phyloP scores from a whole-genome alignment of 2,888 invertebrate species.

The Itoplectis maculator region DNA sequence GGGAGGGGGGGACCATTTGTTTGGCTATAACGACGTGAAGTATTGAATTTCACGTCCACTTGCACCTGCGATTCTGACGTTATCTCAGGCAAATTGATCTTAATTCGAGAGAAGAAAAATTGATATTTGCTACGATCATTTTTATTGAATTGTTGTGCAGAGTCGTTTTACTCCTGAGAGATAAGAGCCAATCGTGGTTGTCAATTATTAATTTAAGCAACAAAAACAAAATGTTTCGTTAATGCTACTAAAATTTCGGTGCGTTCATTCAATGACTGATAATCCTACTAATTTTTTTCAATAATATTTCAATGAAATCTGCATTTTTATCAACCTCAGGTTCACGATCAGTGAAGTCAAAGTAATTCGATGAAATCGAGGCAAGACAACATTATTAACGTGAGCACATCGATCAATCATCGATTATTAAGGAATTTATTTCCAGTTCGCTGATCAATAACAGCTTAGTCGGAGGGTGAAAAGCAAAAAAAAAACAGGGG shows the following conservation, averaged over 20 bases:
- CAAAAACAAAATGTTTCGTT: no score
- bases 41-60: not conserved
- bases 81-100: not conserved
- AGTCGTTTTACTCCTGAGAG: no score
- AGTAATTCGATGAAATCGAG: not conserved
- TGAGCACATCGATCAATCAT: conserved; percentile 32
- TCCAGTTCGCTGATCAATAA: not conserved
- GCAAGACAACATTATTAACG: not conserved
- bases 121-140: no score
- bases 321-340: not conserved
- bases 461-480: conserved; percentile 9
- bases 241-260: no score
- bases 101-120: no score
- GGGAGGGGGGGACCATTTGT: not conserved
- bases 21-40: not conserved
- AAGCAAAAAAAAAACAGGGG: not conserved
- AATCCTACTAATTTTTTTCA: no score
- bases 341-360: not conserved
- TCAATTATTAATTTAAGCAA: no score
- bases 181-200: no score
- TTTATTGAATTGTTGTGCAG: no score
- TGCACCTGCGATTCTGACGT: not conserved
- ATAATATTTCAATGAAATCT: not conserved
- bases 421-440: conserved; percentile 13
- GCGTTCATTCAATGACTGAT: no score